These are phyloP conservation scores for Eupithecia centaureata DNA, from an alignment of 2,888 invertebrate species.

Conservation along the genomic window DNA sequence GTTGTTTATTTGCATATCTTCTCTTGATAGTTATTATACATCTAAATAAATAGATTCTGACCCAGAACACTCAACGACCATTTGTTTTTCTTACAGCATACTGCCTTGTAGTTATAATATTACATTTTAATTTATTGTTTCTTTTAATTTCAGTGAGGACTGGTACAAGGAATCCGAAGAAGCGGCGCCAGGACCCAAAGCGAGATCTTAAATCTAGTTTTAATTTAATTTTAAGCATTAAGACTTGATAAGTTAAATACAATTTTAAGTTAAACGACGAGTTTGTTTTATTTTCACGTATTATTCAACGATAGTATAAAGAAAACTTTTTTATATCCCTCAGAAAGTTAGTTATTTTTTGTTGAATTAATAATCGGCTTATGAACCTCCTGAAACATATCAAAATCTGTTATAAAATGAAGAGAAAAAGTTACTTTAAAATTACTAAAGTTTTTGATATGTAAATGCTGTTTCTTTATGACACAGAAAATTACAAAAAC, in stretches of 20 bases:
- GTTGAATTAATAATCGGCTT: too few relatives aligned
- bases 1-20: too few relatives aligned
- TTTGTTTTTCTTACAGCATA: not conserved
- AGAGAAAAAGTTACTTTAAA: too few relatives aligned
- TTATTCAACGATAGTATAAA: not conserved
- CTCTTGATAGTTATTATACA: too few relatives aligned
- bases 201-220: constrained; percentile 75
- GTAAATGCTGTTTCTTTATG: too few relatives aligned
- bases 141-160: constrained; percentile 87
- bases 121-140: constrained; percentile 18
- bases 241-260: constrained; percentile 82
- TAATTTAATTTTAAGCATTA: constrained; percentile 68
- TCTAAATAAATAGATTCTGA: too few relatives aligned
- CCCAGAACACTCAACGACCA: too few relatives aligned
- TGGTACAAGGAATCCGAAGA: constrained; percentile 95
- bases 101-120: not conserved
- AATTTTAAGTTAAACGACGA: constrained; percentile 68
- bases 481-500: too few relatives aligned
- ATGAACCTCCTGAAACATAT: too few relatives aligned
- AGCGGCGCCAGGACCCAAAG: constrained; percentile 75
- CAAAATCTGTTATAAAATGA: too few relatives aligned
- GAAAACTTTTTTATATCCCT: not conserved
- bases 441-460: too few relatives aligned
- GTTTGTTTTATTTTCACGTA: constrained; percentile 32
- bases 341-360: too few relatives aligned